Evolutionary conservation across 2,113 vertebrate genomes (phyloP).

Genomic region (Sceloporus tristichus): DNA sequence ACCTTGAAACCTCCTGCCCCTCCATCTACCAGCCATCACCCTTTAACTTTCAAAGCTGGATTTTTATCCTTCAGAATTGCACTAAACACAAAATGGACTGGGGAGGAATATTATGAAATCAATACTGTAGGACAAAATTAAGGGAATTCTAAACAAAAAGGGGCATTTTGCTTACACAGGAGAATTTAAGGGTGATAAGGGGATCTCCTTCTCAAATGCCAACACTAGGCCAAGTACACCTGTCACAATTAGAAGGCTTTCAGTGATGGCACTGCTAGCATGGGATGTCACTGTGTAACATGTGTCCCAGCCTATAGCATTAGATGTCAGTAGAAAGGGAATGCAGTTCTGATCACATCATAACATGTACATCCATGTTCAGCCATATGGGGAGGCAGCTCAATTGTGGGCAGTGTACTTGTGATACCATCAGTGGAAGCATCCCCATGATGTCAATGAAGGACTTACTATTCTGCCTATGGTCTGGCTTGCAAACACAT

Average conservation of each 20-base stretch:
- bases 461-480: not conserved
- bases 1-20: too few species aligned
- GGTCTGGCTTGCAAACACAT: constrained; percentile 28
- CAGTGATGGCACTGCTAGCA: not conserved
- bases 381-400: not conserved
- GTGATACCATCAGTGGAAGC: not conserved
- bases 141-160: not conserved
- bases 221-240: not conserved
- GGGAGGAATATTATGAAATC: too few species aligned
- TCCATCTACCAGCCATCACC: too few species aligned
- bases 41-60: too few species aligned
- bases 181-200: not conserved
- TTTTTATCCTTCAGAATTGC: too few species aligned
- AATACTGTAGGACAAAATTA: too few species aligned
- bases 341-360: not conserved
- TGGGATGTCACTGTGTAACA: not conserved
- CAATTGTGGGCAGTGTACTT: too few species aligned
- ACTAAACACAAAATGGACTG: too few species aligned
- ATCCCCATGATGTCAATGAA: not conserved
- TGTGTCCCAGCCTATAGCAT: not conserved
- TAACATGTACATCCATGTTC: not conserved
- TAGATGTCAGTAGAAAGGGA: not conserved
- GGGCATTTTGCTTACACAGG: not conserved
- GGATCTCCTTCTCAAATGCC: not conserved
- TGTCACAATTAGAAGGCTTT: not conserved